Base-by-base conservation (phyloP, 2,113 vertebrate genomes). In the Chionodraco myersi region DNA sequence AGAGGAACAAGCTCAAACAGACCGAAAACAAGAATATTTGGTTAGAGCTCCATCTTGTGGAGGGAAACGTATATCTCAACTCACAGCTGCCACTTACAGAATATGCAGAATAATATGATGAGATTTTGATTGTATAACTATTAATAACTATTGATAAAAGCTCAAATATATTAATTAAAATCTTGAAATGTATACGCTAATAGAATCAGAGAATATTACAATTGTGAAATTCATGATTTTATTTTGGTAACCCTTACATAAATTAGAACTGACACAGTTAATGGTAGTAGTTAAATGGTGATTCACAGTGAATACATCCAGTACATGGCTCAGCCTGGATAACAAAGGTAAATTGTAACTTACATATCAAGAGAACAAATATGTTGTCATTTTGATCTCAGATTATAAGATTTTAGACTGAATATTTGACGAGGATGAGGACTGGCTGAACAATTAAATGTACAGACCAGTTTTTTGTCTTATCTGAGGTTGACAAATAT, bases 41-140 rank as follows among this genome's bases (percentile, higher is more conserved):
- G 44, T 61, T 69, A 73, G 67, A 71, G 44, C 82, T 6, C 91
- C 92, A 88, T 85, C 93, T 81, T 48, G 79, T 91, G 93, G 86
- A 59, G 10, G 34, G 0, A 65, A 5, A 34, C 14, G 18, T 5
- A 64, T 23, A 60, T 73, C 67, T 76, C 70, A 10, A 10, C 30
- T 49, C 3, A 12, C 52, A 52, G 18, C 44, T 34, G 48, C n/a
- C 63, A 60, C 3, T n/a, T 4, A 21, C 11, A 75, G 1, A 51
- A 44, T 52, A 57, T 6, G 6, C 21, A 70, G 18, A 52, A 72
- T 52, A 3, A 52, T 9, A 8, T 52, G 14, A 8, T 52, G 14
- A 30, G 5, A n/a, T 49, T 59, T 59, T 14, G 58, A 47, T 44
- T 23, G 3, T 12, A 23, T 7, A 21, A 36, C 48, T 18, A n/a